Conservation (phyloP, 2,113 vertebrate species). For the Chlorodrepanis virens region DNA sequence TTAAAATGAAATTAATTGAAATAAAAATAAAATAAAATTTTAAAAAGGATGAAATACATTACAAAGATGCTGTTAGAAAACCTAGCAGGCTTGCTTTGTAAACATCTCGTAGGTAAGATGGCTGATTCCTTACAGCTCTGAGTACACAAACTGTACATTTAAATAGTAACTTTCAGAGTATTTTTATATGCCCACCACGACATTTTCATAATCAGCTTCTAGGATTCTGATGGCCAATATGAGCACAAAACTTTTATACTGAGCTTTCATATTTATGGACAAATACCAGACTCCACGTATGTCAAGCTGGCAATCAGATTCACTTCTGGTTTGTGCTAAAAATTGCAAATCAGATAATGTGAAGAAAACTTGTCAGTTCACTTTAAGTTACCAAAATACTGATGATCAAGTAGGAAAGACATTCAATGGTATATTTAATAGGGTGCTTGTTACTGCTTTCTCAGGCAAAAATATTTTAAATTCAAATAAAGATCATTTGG, state of each 20-base stretch:
- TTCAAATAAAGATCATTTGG: neutral
- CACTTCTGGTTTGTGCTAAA: neutral
- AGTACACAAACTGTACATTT: neutral
- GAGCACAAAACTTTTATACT: neutral
- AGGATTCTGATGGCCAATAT: neutral
- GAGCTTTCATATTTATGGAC: neutral
- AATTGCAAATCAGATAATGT: neutral
- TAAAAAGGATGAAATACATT: neutral
- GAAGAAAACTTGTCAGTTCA: neutral
- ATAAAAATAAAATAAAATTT: neutral
- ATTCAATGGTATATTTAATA: neutral
- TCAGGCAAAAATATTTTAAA: neutral
- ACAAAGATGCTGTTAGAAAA: neutral
- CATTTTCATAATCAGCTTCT: neutral
- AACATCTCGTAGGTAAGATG: neutral
- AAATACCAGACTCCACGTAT: neutral
- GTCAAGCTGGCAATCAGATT: neutral
- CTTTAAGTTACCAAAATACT: neutral
- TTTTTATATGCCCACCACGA: neutral
- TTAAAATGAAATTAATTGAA: neutral
- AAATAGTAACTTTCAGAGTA: neutral
- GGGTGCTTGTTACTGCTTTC: neutral
- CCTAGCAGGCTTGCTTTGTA: neutral
- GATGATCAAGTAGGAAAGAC: neutral
- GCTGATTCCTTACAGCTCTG: neutral